Conservation (phyloP, 2,113 vertebrate species). For the Equus przewalskii region DNA sequence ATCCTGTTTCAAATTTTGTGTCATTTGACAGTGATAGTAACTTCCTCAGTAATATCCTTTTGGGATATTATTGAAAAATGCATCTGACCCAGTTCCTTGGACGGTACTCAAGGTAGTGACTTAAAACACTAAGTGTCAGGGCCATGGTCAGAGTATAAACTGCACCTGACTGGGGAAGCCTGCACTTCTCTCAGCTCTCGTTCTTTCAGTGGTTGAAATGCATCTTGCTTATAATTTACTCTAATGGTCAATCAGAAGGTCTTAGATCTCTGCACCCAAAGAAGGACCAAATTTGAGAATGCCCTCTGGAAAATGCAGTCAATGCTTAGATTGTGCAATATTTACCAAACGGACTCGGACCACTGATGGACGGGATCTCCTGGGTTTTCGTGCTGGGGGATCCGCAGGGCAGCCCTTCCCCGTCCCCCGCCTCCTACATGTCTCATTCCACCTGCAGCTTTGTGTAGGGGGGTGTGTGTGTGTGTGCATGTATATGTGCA, state of each 20-base stretch:
- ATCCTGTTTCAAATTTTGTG: not conserved
- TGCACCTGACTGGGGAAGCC: not conserved
- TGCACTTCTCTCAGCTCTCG: too few species aligned
- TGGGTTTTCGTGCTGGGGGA: fast-evolving
- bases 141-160: not conserved
- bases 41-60: not conserved
- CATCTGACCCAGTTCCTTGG: not conserved
- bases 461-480: not conserved
- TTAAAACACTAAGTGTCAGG: too few species aligned
- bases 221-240: not conserved
- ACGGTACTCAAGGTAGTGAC: not conserved
- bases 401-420: too few species aligned
- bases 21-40: not conserved
- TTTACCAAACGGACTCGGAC: not conserved
- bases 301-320: not conserved
- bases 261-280: not conserved
- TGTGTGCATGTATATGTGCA: not conserved
- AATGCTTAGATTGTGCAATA: not conserved
- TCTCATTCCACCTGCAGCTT: not conserved
- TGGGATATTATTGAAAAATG: not conserved
- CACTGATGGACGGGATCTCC: not conserved
- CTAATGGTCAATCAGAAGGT: too few species aligned
- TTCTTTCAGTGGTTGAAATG: not conserved
- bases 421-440: too few species aligned
- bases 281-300: not conserved